Base-by-base conservation (phyloP, 2,797 vertebrate genomes). In the Smutsia temminckii region DNA sequence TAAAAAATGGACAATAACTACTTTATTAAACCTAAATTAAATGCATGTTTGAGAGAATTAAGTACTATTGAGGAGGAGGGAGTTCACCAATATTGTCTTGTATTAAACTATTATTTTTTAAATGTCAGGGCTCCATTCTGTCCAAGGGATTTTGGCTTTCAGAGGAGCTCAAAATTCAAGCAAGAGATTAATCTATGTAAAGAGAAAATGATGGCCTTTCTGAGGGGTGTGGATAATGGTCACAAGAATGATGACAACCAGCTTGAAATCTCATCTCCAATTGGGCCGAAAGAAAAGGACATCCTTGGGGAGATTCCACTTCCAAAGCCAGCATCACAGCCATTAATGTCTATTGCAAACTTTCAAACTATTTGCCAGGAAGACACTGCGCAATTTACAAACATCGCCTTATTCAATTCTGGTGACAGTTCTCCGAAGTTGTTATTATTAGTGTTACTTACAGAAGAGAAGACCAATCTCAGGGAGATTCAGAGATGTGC, bases 1-100 rank as follows among this genome's bases (percentile, higher is more conserved):
- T 98, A 98, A 97, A 96, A 95, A 97, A 78, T 77, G 84, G 96
- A 97, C 96, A 98, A 96, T 91, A 97, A 96, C 93, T 94, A 91
- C 95, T 97, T 98, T 97, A 97, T 98, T 97, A 97, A 97, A 80
- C 85, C 94, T 93, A 95, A 98, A 97, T 98, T 96, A 95, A 98
- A 96, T 95, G 86, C 96, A 94, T 94, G 89, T 94, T 97, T 97
- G 93, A 94, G 79, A 97, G 64, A 97, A 94, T 83, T 93, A 61
- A 97, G 9, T 64, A 84, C 12, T 74, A 29, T n/a, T 57, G 5
- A 53, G 94, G 89, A 53, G 94, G 89, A 86, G 66, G 37, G 42
- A 92, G 95, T 78, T 86, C 57, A 68, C 32, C 61, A 27, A 89
- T 61, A 89, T 78, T 91, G 93, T 92, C 83, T 94, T 91, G 49